These are phyloP conservation scores for Lycocorax pyrrhopterus DNA, from an alignment of 2,113 vertebrate genomes.

Conservation along the genomic window DNA sequence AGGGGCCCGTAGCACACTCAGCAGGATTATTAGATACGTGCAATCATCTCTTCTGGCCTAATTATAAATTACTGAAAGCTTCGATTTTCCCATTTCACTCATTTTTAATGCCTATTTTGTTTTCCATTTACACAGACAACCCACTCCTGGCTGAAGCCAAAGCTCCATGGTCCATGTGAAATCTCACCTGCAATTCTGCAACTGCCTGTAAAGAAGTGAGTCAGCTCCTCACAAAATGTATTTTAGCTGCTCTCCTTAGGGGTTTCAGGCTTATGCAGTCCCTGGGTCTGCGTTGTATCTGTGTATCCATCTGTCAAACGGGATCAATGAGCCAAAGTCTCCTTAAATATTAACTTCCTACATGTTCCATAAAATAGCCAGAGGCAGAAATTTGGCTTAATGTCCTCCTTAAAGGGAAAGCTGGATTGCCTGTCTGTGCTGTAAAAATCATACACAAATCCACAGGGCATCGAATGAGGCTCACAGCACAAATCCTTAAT, in stretches of 20 bases:
- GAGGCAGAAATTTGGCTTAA: neutral
- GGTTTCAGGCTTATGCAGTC: neutral
- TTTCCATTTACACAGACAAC: neutral
- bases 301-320: neutral
- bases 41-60: neutral
- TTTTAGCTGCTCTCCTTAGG: neutral
- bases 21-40: neutral
- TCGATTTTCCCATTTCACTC: neutral
- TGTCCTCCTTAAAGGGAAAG: neutral
- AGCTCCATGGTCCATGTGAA: neutral
- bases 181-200: neutral
- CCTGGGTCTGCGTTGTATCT: neutral
- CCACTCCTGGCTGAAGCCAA: neutral
- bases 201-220: neutral
- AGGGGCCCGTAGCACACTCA: rapidly evolving
- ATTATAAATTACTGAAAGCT: neutral
- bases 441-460: neutral
- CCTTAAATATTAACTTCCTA: neutral
- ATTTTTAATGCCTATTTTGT: neutral
- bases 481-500: neutral
- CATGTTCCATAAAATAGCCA: neutral
- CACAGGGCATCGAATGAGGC: neutral
- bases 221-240: neutral
- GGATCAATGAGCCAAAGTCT: neutral
- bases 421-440: neutral